Evolutionary conservation across 2,113 vertebrate genomes (phyloP), one percentile per base, ranked within the genome.

Genomic region (Narcine bancroftii): DNA sequence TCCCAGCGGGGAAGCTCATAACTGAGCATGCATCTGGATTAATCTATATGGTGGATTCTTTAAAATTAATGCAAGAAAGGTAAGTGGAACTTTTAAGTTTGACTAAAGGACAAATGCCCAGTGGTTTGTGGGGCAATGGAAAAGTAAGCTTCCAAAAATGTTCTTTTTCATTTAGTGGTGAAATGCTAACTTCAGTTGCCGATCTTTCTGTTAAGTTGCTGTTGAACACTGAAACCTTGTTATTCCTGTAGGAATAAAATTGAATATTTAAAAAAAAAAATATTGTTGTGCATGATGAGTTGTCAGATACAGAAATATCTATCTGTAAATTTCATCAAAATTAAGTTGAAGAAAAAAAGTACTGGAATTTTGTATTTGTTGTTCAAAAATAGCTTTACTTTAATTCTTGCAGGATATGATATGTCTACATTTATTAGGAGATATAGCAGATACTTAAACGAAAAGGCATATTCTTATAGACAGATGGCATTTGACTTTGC

Each of bases 401-500:
- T 13, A 29, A 93, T 81, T 66, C 89, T 91, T 93, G 63, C 93
- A 99, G 98, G 98, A 93, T 99, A 99, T 93, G 98, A 99, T 94
- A 99, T 99, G 98, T 99, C 98, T 75, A 98, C 98, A 63, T 99
- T 99, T 95, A 99, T 99, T 96, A 97, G 98, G 95, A 97, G 99
- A 93, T 99, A 99, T 89, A 99, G 97, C 93, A 98, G 98, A 94
- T 99, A 99, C 93, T 96, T 99, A 95, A 99, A 99, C 93, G 99
- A 99, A 96, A 99, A 99, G 95, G 99, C 98, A 2, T 99, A 99
- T 92, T 98, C 98, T 87, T 99, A 99, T 95, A 98, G 99, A 92
- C 98, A 99, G 94, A 99, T 99, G 99, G 99, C 99, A 93, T 99
- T 99, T 95, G 99, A 99, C 94, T 99, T 99, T 95, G 98, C 98